Evolutionary conservation across 1,140 invertebrate species (phyloP).

Genomic region (Ladona fulva): DNA sequence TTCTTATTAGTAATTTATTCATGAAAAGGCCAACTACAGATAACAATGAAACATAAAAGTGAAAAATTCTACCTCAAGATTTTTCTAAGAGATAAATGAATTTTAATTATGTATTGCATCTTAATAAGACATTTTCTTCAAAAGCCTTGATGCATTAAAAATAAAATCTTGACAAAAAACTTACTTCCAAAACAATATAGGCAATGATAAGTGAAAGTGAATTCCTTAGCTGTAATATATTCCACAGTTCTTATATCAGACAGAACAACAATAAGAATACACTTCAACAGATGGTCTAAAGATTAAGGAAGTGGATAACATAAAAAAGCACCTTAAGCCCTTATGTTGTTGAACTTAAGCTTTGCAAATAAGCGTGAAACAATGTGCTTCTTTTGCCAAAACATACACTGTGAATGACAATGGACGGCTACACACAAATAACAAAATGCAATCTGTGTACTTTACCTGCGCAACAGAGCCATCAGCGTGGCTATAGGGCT

Average conservation of each 20-base stretch:
- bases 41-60: neutral
- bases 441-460: constrained; percentile 34
- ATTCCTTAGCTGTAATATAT: no score
- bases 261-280: neutral
- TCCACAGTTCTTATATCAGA: neutral
- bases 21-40: neutral
- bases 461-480: constrained; percentile 77
- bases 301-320: neutral
- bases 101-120: no score
- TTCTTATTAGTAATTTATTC: neutral
- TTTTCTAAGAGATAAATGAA: neutral
- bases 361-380: neutral
- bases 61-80: neutral
- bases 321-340: neutral
- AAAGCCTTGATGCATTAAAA: no score
- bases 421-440: neutral
- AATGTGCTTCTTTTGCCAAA: constrained; percentile 1
- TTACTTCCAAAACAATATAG: no score
- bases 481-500: constrained; percentile 79
- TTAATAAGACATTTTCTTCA: no score
- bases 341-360: neutral
- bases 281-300: neutral
- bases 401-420: constrained; percentile 6
- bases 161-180: no score
- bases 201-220: no score